Evolutionary conservation across 2,797 vertebrate genomes (phyloP), one percentile per base, ranked within the genome.

Genomic region (Eleutherodactylus coqui): DNA sequence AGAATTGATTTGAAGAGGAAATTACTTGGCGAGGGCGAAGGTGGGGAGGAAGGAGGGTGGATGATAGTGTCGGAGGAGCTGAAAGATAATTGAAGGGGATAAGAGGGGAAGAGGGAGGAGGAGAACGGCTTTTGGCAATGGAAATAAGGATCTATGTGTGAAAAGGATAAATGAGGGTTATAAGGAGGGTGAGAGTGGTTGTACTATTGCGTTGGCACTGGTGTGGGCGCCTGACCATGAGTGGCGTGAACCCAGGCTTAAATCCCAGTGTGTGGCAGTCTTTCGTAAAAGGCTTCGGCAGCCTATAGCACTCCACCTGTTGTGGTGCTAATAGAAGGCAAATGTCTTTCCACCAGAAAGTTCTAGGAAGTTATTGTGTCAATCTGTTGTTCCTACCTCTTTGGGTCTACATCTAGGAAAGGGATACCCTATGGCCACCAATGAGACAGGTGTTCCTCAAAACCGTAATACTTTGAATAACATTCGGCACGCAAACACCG

Each of bases 61-160:
- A 47, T 86, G 82, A 85, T 84, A 85, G 82, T 67, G 82, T 87
- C 82, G 55, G 82, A 87, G 82, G 72, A 87, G 82, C 77, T 21
- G 45, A 75, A 70, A 87, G 86, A 87, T 87, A 87, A 87, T 84
- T 87, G 86, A 87, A 81, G 86, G 86, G 86, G 82, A 87, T 80
- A 79, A 84, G 87, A 79, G 60, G 81, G 72, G 82, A 77, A 17
- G 75, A 53, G 2, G 9, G 38, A 86, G 53, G 86, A 55, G 81
- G 81, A 83, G 81, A 73, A 55, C 77, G 2, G 86, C 82, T 84
- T 87, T 87, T 58, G 70, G 86, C 79, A 72, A 84, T 45, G 47
- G 67, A 67, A 83, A 79, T 83, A 83, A 67, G 70, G 76, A 84
- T 80, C 86, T 80, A 34, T 41, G 58, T 41, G 76, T 75, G 86